Conservation (phyloP, 1,140 invertebrate genomes). For the Doryteuthis pealeii region DNA sequence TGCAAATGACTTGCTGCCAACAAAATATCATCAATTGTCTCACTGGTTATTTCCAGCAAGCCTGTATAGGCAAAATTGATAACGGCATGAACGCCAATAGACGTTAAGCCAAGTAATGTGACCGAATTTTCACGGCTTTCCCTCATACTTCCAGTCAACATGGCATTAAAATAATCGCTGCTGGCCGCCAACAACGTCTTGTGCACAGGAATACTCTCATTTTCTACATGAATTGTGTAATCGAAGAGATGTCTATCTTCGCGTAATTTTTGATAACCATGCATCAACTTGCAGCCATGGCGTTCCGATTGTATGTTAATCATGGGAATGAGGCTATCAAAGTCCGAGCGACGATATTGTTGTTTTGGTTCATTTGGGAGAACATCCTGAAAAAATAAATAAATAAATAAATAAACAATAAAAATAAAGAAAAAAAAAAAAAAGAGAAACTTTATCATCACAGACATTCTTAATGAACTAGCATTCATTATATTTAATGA, state of each 20-base stretch:
- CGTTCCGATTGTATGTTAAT: constrained; percentile 20
- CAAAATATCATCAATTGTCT: constrained; percentile 56
- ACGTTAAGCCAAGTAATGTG: constrained; percentile 51
- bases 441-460: too few species aligned
- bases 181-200: constrained; percentile 56
- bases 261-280: constrained; percentile 9
- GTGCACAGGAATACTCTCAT: constrained; percentile 41
- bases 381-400: background rate
- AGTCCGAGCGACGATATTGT: background rate
- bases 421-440: background rate
- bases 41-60: constrained; percentile 45
- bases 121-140: constrained; percentile 51
- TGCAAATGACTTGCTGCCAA: constrained; percentile 57
- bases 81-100: constrained; percentile 47
- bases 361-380: background rate
- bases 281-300: constrained; percentile 13
- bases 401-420: background rate
- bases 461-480: too few species aligned
- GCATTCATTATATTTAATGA: too few species aligned
- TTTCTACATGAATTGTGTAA: constrained; percentile 6
- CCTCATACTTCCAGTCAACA: constrained; percentile 59
- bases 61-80: constrained; percentile 54
- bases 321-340: constrained; percentile 4
- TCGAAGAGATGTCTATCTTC: constrained; percentile 10
- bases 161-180: constrained; percentile 68